These are phyloP conservation scores for Nannobrachium achirus DNA, from an alignment of 2,113 vertebrate species.

Conservation along the genomic window DNA sequence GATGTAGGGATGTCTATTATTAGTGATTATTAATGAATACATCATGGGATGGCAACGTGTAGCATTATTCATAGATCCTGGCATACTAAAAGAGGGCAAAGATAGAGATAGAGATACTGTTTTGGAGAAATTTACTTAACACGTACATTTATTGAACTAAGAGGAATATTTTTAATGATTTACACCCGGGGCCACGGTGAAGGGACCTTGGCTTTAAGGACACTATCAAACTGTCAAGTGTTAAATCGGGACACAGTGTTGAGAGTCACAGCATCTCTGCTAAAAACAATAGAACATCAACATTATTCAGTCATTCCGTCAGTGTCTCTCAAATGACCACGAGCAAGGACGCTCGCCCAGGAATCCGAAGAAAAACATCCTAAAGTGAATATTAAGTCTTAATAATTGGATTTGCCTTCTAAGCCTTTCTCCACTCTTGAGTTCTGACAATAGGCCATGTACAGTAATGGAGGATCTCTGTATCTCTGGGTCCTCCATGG, in stretches of 20 bases:
- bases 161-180: too few species aligned
- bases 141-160: too few species aligned
- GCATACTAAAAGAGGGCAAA: too few species aligned
- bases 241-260: conserved; percentile 4
- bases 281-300: conserved; percentile 22
- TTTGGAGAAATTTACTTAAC: too few species aligned
- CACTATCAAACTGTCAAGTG: conserved; percentile 15
- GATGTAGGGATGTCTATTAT: too few species aligned
- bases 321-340: conserved; percentile 55
- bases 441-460: conserved; percentile 45
- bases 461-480: conserved; percentile 63
- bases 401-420: conserved; percentile 75
- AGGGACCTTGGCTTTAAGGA: neutral
- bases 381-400: conserved; percentile 72
- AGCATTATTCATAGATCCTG: too few species aligned
- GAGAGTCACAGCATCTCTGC: neutral
- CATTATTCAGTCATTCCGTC: conserved; percentile 42
- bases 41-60: too few species aligned
- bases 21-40: too few species aligned
- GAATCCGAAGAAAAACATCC: conserved; percentile 34
- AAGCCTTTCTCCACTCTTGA: conserved; percentile 55
- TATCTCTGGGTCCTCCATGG: conserved; percentile 56
- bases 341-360: conserved; percentile 46
- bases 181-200: too few species aligned
- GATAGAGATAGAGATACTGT: too few species aligned